Evolutionary conservation across 2,888 invertebrate species (phyloP), one percentile per base, ranked within the genome.

Genomic region (Terebella lapidaria): DNA sequence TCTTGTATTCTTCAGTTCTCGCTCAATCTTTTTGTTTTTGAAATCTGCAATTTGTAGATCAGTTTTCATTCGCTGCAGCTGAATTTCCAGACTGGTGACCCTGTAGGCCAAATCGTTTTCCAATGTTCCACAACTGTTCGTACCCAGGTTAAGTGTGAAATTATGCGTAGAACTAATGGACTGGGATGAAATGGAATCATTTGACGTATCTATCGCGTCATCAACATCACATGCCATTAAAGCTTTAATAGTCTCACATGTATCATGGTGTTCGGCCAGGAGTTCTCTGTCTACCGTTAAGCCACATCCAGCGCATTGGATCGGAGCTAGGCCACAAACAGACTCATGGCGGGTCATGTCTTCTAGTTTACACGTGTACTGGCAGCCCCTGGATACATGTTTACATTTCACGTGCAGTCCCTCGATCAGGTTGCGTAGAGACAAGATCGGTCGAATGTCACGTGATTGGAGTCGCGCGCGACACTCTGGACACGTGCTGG

Each of bases 241-340:
- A n/a, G n/a, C n/a, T n/a, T n/a, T n/a, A n/a, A n/a, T n/a, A n/a
- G n/a, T 74, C n/a, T 70, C 67, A 57, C 78, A 78, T 18, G 65
- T 55, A 46, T 74, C 69, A 57, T 76, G 76, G 59, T 78, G 78
- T 1, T 67, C 61, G 0, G 74, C 68, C 22, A 78, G 67, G 42
- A 74, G 70, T 22, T 66, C 63, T 26, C 71, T 63, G 57, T 67
- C 69, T 3, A 78, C 70, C 2, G 63, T 66, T 25, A 59, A 56
- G 22, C 60, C 66, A 63, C 78, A 78, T 1, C 75, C 75, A 0
- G 71, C 74, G 63, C 78, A 78, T n/a, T 70, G 57, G 3, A 75
- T 71, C 1, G 72, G 71, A 3, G 65, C 67, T 57, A 69, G 72
- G 1, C 69, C 67, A 55, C 78, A 77, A 1, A 67, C 67, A 26